A percentile compares a stretch with the other conserved stretches of the same genome.
Conservation (phyloP, 2,113 vertebrate species). For the Zosterops borbonicus region DNA sequence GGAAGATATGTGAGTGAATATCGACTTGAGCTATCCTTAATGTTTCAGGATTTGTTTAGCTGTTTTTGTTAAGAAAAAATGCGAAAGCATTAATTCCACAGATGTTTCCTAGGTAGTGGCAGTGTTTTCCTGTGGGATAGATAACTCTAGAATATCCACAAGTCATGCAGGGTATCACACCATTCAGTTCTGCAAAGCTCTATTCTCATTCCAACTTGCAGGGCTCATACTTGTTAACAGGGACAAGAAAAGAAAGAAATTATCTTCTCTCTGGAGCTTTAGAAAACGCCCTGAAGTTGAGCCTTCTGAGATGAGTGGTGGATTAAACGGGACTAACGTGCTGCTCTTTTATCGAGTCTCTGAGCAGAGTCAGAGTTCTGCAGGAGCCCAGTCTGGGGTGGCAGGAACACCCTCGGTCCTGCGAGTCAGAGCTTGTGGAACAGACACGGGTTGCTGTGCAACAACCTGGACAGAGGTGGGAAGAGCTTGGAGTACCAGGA, state of each 20-base stretch:
- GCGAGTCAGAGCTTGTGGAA: slow-evolving; percentile 16
- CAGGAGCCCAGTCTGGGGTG: not conserved
- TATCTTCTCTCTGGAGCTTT: not conserved
- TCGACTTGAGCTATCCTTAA: not conserved
- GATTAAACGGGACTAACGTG: not conserved
- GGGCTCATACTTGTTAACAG: not conserved
- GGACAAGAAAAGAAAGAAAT: not conserved
- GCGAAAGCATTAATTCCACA: not conserved
- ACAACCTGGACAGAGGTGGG: not conserved
- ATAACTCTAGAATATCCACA: not conserved
- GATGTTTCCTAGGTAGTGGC: not conserved
- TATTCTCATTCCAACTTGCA: not conserved
- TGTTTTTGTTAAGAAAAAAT: not conserved
- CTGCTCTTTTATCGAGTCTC: not conserved
- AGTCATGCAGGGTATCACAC: not conserved
- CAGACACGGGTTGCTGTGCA: not conserved
- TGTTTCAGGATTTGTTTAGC: not conserved
- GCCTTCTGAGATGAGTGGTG: not conserved
- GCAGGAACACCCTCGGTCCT: not conserved
- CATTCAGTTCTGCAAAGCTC: not conserved
- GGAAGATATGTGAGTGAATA: not conserved
- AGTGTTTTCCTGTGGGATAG: not conserved
- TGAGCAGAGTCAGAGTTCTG: not conserved
- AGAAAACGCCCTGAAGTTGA: not conserved
- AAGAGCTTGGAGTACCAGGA: not conserved